Percentiles rank a stretch among this genome's conserved stretches.
phyloP scores from a whole-genome alignment of 2,113 vertebrate species.

The Atractosteus spatula region DNA sequence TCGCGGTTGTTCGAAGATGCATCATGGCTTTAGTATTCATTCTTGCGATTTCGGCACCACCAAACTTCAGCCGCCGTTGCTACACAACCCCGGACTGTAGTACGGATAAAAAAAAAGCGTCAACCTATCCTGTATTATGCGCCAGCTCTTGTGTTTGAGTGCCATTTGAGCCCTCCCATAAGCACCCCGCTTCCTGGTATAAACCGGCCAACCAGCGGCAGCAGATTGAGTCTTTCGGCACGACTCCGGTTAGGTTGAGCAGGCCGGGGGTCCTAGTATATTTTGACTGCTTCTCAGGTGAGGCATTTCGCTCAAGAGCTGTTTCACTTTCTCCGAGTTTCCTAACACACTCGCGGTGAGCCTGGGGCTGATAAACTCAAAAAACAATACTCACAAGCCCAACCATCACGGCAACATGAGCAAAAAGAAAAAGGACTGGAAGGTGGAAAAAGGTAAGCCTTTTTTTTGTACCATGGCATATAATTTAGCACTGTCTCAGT shows the following conservation, averaged over 20 bases:
- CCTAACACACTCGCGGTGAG: conserved; percentile 68
- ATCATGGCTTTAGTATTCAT: neutral
- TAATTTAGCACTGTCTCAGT: conserved; percentile 32
- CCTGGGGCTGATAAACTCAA: conserved; percentile 75
- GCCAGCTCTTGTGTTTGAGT: conserved; percentile 19
- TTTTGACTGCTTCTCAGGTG: conserved; percentile 75
- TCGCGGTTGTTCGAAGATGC: no score
- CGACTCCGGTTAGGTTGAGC: conserved; percentile 58
- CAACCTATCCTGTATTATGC: conserved; percentile 29
- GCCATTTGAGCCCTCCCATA: conserved; percentile 39
- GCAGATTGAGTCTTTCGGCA: conserved; percentile 43
- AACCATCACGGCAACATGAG: conserved; percentile 73
- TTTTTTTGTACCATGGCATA: conserved; percentile 45
- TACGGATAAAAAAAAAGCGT: conserved; percentile 10
- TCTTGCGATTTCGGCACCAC: conserved; percentile 3
- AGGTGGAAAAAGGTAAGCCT: conserved; percentile 73
- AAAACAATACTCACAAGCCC: conserved; percentile 68
- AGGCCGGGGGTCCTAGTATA: conserved; percentile 44
- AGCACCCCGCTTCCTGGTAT: conserved; percentile 28
- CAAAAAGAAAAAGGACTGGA: conserved; percentile 82
- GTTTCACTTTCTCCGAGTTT: conserved; percentile 58
- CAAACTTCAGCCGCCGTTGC: conserved; percentile 28
- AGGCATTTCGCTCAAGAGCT: conserved; percentile 52
- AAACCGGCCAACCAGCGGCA: conserved; percentile 37
- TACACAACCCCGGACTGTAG: conserved; percentile 38